phyloP scores from a whole-genome alignment of 2,888 invertebrate genomes.

The Pyrgus malvae region DNA sequence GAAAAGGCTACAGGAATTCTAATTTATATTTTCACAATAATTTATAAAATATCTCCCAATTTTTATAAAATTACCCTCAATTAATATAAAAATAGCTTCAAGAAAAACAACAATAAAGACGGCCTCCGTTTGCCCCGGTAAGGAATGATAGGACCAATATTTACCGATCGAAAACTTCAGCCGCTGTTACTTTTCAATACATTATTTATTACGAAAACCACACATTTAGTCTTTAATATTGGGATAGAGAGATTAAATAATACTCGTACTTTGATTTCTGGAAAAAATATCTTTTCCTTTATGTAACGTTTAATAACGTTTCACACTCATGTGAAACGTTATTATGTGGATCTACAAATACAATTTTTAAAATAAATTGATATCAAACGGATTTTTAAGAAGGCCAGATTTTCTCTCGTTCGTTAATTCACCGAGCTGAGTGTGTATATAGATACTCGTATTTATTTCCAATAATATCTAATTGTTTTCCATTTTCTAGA shows the following conservation, averaged over 20 bases:
- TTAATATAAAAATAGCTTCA: constrained; percentile 36
- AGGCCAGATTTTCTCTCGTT: constrained; percentile 21
- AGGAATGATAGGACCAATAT: constrained; percentile 85
- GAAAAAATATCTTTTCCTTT: constrained; percentile 5
- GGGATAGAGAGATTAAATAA: constrained; percentile 44
- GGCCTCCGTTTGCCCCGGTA: constrained; percentile 71
- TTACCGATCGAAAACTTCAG: constrained; percentile 77
- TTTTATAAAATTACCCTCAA: constrained; percentile 28
- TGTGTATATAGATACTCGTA: no score
- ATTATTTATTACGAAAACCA: constrained; percentile 24
- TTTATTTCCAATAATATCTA: no score
- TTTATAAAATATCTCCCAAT: constrained; percentile 22
- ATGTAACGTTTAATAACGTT: no score
- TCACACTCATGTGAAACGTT: no score
- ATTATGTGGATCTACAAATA: constrained; percentile 19
- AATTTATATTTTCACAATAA: constrained; percentile 9
- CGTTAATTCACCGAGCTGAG: no score
- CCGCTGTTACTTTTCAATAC: constrained; percentile 48
- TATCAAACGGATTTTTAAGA: constrained; percentile 26
- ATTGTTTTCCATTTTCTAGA: no score
- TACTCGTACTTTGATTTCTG: constrained; percentile 11
- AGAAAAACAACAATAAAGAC: constrained; percentile 46
- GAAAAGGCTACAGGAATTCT: constrained; percentile 19
- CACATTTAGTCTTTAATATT: constrained; percentile 59
- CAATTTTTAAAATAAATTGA: constrained; percentile 7